Base-by-base conservation (phyloP, 30 jellyfish, hydroid and myxozoan species). In the Turritopsis rubra region DNA sequence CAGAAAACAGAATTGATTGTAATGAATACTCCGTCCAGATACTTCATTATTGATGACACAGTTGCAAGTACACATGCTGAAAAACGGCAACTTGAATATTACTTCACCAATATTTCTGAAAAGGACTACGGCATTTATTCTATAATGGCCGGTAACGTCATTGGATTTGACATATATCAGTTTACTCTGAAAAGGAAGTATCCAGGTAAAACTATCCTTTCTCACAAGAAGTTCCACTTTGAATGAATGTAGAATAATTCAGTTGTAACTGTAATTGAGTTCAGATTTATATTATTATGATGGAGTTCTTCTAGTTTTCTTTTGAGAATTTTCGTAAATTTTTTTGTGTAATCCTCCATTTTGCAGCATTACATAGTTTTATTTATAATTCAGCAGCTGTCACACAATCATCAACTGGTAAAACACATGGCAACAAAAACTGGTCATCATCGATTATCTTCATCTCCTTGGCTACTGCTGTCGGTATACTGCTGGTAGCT, bases 141-240 rank as follows among this genome's bases (percentile, higher is more conserved):
- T 1, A 73, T 95, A 65, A 88, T 92, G 98, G 96, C 96, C 54
- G 96, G 98, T 23, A 92, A 92, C 72, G 26, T 66, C 17, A 31
- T 87, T 65, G 98, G 98, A 1, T 87, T 17, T 75, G 73, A 84
- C 66, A 41, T 82, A 24, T 82, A 65, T 66, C 88, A 68, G 28
- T 82, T 72, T 52, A 74, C 82, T 17, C 41, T 74, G 60, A 74
- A 23, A 21, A 72, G 24, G n/a, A n/a, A n/a, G n/a, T n/a, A n/a
- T n/a, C n/a, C n/a, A n/a, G n/a, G n/a, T n/a, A n/a, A n/a, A n/a
- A n/a, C n/a, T n/a, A n/a, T n/a, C n/a, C n/a, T n/a, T n/a, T n/a
- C n/a, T n/a, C n/a, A n/a, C n/a, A n/a, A n/a, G n/a, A n/a, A n/a
- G n/a, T n/a, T n/a, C n/a, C n/a, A n/a, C n/a, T n/a, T n/a, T n/a